Evolutionary conservation across 2,888 invertebrate species (phyloP), one percentile per base, ranked within the genome.

Genomic region (Ellobium chinense): DNA sequence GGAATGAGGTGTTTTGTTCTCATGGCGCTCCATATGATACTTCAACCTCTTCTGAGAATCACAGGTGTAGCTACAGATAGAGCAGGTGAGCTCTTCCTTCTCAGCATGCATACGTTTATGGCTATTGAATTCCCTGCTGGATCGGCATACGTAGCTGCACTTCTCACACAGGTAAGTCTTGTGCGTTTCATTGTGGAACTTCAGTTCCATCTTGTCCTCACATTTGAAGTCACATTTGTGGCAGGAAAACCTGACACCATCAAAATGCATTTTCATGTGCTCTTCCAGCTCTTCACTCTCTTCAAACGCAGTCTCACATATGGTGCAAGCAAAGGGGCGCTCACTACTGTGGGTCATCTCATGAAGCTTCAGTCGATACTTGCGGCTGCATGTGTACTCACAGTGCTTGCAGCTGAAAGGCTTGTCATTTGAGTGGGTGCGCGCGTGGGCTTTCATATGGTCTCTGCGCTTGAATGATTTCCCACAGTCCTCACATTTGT

Each of bases 361-460:
- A 69, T 77, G 77, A 5, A 68, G 18, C 29, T 58, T 68, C 60
- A 77, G 60, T 34, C 69, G 14, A 24, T 77, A 77, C 37, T 77
- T 77, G 2, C 77, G 46, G 18, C 60, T 77, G 39, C 77, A 68
- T 1, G 77, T 69, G 39, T 68, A 77, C 3, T 37, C 24, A 60
- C 77, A 77, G 29, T 65, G 56, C 9, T 68, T 60, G 62, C 83
- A 83, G 31, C 58, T 69, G 36, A 74, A 81, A 34, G 69, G 73
- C 36, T 74, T 73, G 36, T 68, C 60, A 1, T 31, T 31, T 14
- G 21, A 34, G 21, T 83, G 83, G 21, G 78, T 77, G 18, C 46
- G 78, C 29, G 27, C 69, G 37, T 83, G 83, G 4, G 78, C 73
- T 36, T 75, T 83, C 68, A 83, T 62, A 29, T 81, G 78, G n/a